Evolutionary conservation across 2,888 invertebrate species (phyloP).

Genomic region (Hemistola chrysoprasaria): DNA sequence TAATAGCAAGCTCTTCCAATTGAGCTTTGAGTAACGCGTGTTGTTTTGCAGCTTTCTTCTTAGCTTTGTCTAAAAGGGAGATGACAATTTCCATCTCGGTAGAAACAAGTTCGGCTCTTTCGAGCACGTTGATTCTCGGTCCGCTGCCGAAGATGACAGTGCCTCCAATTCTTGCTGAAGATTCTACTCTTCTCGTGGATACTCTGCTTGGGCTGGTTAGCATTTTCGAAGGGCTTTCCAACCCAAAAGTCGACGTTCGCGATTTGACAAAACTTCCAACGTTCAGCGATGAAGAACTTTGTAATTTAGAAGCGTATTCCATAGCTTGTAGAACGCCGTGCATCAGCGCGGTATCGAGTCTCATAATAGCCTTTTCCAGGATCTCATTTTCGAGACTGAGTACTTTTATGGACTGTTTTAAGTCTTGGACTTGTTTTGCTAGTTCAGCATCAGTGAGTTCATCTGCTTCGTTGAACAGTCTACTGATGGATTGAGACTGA

Average conservation of each 20-base stretch:
- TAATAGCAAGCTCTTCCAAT: constrained; percentile 79
- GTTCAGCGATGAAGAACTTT: constrained; percentile 46
- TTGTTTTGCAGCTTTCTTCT: constrained; percentile 53
- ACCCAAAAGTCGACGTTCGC: constrained; percentile 48
- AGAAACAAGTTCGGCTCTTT: constrained; percentile 73
- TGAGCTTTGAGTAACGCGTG: constrained; percentile 71
- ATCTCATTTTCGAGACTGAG: constrained; percentile 77
- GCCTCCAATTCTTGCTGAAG: constrained; percentile 58
- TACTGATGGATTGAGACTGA: constrained; percentile 53
- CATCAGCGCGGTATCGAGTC: constrained; percentile 70
- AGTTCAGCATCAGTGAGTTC: constrained; percentile 60
- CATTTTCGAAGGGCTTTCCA: constrained; percentile 51
- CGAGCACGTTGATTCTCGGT: constrained; percentile 73
- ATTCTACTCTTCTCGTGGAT: constrained; percentile 59
- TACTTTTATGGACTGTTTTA: constrained; percentile 53
- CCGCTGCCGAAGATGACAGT: constrained; percentile 56
- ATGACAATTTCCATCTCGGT: constrained; percentile 75
- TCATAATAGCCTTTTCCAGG: constrained; percentile 68
- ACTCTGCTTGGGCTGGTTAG: constrained; percentile 43
- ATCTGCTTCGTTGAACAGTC: constrained; percentile 46
- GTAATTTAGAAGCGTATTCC: constrained; percentile 59
- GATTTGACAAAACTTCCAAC: constrained; percentile 55
- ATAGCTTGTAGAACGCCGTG: constrained; percentile 68
- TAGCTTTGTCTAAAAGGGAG: constrained; percentile 46
- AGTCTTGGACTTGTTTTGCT: constrained; percentile 52